These are phyloP conservation scores for Hipparchia semele DNA, from an alignment of 2,888 invertebrate genomes.

Conservation along the genomic window DNA sequence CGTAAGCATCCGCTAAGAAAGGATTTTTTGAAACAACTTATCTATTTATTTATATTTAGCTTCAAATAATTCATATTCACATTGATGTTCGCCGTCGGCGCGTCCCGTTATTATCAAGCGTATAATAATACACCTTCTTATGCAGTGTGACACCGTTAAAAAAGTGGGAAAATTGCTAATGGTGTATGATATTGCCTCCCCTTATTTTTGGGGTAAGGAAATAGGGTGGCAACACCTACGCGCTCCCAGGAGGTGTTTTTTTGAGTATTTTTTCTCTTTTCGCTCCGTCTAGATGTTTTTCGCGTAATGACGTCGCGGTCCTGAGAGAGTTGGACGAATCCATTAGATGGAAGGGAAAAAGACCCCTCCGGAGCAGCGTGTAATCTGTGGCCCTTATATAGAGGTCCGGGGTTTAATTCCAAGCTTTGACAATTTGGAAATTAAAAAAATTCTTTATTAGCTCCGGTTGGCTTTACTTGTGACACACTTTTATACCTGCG, in stretches of 20 bases:
- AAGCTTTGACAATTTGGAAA: background rate
- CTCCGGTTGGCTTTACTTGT: background rate
- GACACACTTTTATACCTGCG: no score
- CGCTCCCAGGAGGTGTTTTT: conserved; percentile 77
- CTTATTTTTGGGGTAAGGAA: conserved; percentile 76
- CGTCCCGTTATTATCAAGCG: conserved; percentile 26
- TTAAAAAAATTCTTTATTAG: background rate
- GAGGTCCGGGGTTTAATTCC: background rate
- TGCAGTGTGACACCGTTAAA: conserved; percentile 81
- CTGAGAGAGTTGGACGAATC: conserved; percentile 80
- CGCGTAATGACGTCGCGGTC: conserved; percentile 78
- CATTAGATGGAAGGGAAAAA: conserved; percentile 79
- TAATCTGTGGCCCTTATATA: background rate
- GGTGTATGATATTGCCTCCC: conserved; percentile 85
- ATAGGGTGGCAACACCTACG: conserved; percentile 80
- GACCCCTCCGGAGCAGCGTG: background rate
- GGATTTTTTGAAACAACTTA: no score
- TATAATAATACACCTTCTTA: conserved; percentile 47
- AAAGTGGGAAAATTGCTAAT: conserved; percentile 83
- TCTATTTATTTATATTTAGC: background rate
- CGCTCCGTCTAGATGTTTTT: conserved; percentile 64
- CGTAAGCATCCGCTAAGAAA: no score
- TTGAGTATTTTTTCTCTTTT: conserved; percentile 59
- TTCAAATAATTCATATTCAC: background rate
- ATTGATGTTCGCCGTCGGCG: background rate